phyloP scores from a whole-genome alignment of 2,113 vertebrate genomes.

The Chaetorhynchus papuensis region DNA sequence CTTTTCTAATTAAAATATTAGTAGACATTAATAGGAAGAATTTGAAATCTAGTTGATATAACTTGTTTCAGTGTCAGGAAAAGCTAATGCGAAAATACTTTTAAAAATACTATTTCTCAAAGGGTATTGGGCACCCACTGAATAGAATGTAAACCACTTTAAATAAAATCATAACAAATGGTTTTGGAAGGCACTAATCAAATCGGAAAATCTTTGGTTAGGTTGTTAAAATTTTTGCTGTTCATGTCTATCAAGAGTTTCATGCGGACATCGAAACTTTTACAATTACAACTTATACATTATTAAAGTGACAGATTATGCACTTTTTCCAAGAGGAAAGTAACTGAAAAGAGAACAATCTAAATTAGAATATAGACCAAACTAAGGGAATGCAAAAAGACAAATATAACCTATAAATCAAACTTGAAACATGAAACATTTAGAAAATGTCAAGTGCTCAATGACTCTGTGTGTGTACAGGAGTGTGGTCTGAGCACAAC shows the following conservation, averaged over 20 bases:
- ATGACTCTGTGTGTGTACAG: background rate
- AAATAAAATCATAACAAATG: background rate
- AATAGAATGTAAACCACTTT: background rate
- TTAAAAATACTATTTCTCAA: background rate
- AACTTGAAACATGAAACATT: background rate
- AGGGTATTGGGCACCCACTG: background rate
- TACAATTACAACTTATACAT: background rate
- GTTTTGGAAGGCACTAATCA: background rate
- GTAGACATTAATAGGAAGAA: background rate
- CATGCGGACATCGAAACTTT: background rate
- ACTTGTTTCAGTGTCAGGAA: background rate
- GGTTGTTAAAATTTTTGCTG: background rate
- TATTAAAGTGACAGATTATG: background rate
- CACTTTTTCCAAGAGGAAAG: background rate
- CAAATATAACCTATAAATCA: background rate
- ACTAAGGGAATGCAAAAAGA: background rate
- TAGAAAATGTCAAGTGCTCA: background rate
- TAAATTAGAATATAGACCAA: background rate
- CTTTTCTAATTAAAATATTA: background rate
- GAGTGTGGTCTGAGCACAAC: background rate
- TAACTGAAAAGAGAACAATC: background rate
- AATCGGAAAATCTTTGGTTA: background rate
- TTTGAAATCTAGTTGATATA: background rate
- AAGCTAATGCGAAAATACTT: background rate
- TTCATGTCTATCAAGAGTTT: background rate